These are phyloP conservation scores for Tragelaphus imberbis DNA, from an alignment of 2,113 vertebrate genomes.

Conservation along the genomic window DNA sequence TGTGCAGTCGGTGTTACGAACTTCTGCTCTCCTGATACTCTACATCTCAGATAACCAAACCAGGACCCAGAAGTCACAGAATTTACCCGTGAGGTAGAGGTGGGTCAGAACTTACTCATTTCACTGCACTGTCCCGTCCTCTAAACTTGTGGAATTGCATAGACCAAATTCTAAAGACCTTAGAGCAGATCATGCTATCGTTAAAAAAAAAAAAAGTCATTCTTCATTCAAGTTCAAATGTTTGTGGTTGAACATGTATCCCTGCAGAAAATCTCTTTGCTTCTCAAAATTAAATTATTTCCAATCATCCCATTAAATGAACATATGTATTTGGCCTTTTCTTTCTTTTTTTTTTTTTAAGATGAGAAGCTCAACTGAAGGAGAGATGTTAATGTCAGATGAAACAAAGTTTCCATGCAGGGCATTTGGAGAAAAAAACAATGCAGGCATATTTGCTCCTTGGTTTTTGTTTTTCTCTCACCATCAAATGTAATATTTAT, in stretches of 20 bases:
- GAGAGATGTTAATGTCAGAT: slow-evolving; percentile 20
- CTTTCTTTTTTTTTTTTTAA: slow-evolving; percentile 49
- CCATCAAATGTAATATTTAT: slow-evolving; percentile 22
- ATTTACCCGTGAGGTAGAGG: not conserved
- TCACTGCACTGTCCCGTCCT: not conserved
- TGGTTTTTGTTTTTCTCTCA: slow-evolving; percentile 52
- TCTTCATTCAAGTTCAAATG: not conserved
- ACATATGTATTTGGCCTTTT: slow-evolving; percentile 40
- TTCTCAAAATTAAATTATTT: slow-evolving; percentile 51
- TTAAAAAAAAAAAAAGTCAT: not conserved
- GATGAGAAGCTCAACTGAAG: slow-evolving; percentile 11
- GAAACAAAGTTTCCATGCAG: not conserved
- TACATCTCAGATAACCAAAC: not conserved
- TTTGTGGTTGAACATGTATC: slow-evolving; percentile 27
- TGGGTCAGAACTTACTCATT: not conserved
- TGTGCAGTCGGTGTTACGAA: accelerated
- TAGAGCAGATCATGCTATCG: not conserved
- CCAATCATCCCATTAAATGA: slow-evolving; percentile 41
- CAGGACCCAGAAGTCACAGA: not conserved
- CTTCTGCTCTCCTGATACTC: not conserved
- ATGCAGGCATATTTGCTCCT: slow-evolving; percentile 5
- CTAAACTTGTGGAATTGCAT: not conserved
- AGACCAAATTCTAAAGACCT: not conserved
- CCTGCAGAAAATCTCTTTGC: slow-evolving; percentile 40
- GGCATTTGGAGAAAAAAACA: slow-evolving; percentile 39